Evolutionary conservation across 2,888 invertebrate genomes (phyloP).

Genomic region (Ischnus inquisitorius): DNA sequence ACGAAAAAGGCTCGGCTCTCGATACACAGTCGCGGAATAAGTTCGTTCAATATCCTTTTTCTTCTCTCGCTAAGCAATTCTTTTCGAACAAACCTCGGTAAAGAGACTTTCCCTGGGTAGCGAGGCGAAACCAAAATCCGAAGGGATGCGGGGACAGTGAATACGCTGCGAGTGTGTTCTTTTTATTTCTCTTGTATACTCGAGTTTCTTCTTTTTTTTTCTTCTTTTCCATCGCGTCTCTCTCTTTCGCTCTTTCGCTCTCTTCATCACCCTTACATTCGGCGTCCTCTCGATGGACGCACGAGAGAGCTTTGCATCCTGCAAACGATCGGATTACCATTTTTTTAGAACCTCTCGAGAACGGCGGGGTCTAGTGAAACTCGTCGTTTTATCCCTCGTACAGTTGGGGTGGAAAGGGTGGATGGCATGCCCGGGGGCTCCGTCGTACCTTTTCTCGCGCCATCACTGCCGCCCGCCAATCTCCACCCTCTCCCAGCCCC

Average conservation of each 20-base stretch:
- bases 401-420: slow-evolving; percentile 24
- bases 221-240: slow-evolving; percentile 1
- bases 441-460: slow-evolving; percentile 45
- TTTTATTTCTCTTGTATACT: slow-evolving; percentile 44
- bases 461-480: slow-evolving; percentile 36
- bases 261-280: slow-evolving; percentile 16
- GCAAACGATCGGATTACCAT: slow-evolving; percentile 78
- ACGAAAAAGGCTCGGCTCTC: too few species aligned
- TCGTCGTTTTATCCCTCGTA: slow-evolving; percentile 40
- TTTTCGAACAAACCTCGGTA: slow-evolving; percentile 19
- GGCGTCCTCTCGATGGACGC: slow-evolving; percentile 19
- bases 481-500: not conserved
- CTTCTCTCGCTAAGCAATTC: slow-evolving; percentile 40
- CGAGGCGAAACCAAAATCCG: slow-evolving; percentile 59
- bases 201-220: not conserved
- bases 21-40: too few species aligned
- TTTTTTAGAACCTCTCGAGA: slow-evolving; percentile 67
- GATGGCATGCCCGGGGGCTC: slow-evolving; percentile 11
- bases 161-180: slow-evolving; percentile 13
- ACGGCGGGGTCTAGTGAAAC: slow-evolving; percentile 42
- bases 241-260: slow-evolving; percentile 27
- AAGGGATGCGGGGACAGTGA: slow-evolving; percentile 3
- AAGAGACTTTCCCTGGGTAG: not conserved
- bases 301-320: slow-evolving; percentile 54
- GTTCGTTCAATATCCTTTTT: not conserved